Percentiles rank a stretch among this genome's conserved stretches.
phyloP scores from a whole-genome alignment of 2,113 vertebrate species.

The Bucco capensis region DNA sequence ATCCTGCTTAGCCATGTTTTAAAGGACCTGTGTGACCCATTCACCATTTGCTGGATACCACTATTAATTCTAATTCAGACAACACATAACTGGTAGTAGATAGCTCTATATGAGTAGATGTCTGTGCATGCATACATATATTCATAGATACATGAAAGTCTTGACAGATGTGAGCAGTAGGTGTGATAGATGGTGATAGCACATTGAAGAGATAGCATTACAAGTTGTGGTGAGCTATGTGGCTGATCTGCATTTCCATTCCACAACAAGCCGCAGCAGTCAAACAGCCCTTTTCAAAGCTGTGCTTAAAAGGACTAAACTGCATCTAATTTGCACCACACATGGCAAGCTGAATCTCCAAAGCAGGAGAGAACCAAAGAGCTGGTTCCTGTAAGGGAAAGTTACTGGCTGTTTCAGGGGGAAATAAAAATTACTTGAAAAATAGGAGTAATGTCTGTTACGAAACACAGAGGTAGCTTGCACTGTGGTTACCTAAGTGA shows the following conservation, averaged over 20 bases:
- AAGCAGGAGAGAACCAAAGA: background rate
- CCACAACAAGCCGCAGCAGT: background rate
- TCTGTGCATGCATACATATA: background rate
- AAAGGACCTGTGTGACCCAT: background rate
- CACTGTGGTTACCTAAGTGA: background rate
- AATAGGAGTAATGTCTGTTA: background rate
- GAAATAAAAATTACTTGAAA: background rate
- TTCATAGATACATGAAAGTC: background rate
- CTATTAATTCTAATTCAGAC: background rate
- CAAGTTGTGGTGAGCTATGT: background rate
- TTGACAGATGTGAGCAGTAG: background rate
- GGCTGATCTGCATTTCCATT: background rate
- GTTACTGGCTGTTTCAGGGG: background rate
- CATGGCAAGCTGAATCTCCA: background rate
- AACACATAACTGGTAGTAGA: background rate
- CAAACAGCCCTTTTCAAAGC: background rate
- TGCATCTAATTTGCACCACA: background rate
- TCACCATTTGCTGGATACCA: background rate
- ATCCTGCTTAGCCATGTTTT: background rate
- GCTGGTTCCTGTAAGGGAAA: background rate
- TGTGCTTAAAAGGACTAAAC: background rate
- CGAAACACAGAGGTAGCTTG: background rate
- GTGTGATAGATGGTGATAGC: background rate
- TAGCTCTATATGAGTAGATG: background rate
- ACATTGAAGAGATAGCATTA: background rate